Evolutionary conservation across 2,113 vertebrate species (phyloP), one percentile per base, ranked within the genome.

Genomic region (Nannospalax galili): DNA sequence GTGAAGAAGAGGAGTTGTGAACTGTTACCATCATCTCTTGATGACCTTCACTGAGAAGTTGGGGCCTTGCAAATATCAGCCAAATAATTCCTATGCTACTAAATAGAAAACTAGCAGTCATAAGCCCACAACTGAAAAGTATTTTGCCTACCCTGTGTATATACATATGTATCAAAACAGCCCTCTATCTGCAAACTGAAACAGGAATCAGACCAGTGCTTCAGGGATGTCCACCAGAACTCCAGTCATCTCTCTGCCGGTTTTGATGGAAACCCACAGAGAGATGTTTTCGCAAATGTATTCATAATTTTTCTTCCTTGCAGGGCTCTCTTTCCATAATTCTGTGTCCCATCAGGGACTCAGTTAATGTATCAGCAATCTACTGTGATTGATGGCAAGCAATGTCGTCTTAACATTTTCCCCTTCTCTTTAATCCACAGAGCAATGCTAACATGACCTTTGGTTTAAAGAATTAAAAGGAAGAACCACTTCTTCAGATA

Each of bases 321-420:
- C 93, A 87, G 62, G 82, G 62, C 62, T 93, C 4, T 86, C n/a
- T 62, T 11, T 52, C 30, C 91, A n/a, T 94, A 95, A 96, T 96
- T 97, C 82, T 94, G 42, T 94, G 96, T 97, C 94, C 20, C 97
- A 97, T 42, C 70, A 95, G 84, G 94, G 95, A 96, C 90, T 93
- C n/a, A 81, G 0, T 0, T 96, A 80, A 73, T 87, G 72, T 95
- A 96, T 94, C 93, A 92, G 88, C 86, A 96, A 2, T 96, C 75
- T 90, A 24, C 91, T 84, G 40, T 97, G 97, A 95, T 88, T 96
- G 56, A 37, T 20, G 48, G 95, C 24, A 58, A n/a, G 90, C 90
- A 96, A 67, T 94, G 91, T 86, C 97, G 97, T 40, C 28, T 60
- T 48, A 94, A 98, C 77, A 92, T 95, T 28, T 93, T 56, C 74